Conservation (phyloP, 2,113 vertebrate species). For the Heloderma charlesbogerti region DNA sequence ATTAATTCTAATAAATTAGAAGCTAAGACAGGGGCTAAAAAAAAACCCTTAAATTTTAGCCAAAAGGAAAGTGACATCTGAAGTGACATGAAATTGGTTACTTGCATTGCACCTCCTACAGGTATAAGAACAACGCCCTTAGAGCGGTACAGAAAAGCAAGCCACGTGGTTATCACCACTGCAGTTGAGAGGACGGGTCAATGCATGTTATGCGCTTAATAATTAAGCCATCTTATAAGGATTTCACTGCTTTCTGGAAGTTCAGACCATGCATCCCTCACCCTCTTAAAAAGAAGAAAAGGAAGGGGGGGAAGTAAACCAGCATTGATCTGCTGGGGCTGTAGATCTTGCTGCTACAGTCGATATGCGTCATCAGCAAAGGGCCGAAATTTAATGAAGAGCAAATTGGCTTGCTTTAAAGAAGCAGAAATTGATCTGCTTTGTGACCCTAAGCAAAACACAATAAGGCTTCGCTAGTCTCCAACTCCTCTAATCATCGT, state of each 20-base stretch:
- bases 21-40: background rate
- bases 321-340: conserved; percentile 38
- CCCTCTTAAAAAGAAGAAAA: background rate
- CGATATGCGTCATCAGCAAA: conserved; percentile 41
- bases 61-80: background rate
- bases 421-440: conserved; percentile 59
- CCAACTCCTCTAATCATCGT: conserved; percentile 8
- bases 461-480: conserved; percentile 31
- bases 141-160: background rate
- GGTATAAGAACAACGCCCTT: background rate
- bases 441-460: conserved; percentile 52
- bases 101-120: too few species aligned
- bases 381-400: conserved; percentile 60
- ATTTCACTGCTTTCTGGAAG: background rate
- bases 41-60: background rate
- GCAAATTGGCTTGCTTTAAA: conserved; percentile 64
- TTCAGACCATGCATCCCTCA: background rate
- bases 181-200: background rate
- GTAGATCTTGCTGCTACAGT: conserved; percentile 55
- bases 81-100: background rate
- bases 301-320: background rate
- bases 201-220: background rate
- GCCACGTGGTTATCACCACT: background rate
- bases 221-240: background rate
- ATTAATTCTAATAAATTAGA: too few species aligned